These are phyloP conservation scores for Anthophora plumipes DNA, from an alignment of 2,888 invertebrate species.

Conservation along the genomic window DNA sequence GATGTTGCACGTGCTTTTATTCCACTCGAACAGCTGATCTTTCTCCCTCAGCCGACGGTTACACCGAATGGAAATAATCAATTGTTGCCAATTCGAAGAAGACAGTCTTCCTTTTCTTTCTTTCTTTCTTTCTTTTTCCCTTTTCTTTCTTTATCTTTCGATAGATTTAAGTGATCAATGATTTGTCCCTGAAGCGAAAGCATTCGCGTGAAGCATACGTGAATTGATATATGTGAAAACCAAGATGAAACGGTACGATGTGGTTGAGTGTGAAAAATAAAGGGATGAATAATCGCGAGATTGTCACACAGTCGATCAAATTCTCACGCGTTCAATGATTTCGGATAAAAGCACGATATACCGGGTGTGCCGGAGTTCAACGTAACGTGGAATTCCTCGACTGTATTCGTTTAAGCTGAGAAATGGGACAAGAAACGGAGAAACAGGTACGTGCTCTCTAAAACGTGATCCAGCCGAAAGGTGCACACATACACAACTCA, in stretches of 20 bases:
- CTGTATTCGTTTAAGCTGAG: slow-evolving; percentile 16
- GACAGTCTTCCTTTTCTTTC: no score
- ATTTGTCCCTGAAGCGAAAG: background rate
- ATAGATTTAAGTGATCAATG: background rate
- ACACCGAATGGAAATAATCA: no score
- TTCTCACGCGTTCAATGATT: slow-evolving; percentile 37
- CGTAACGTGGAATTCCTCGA: slow-evolving; percentile 34
- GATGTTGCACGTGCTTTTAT: slow-evolving; percentile 36
- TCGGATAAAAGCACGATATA: background rate
- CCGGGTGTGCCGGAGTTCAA: slow-evolving; percentile 19
- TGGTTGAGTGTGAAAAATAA: slow-evolving; percentile 24
- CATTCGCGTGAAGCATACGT: slow-evolving; percentile 6
- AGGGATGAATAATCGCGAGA: slow-evolving; percentile 31
- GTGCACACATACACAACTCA: slow-evolving; percentile 61
- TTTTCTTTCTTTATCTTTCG: background rate
- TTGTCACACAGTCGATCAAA: slow-evolving; percentile 28
- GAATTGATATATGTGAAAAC: slow-evolving; percentile 8
- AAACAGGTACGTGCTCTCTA: slow-evolving; percentile 23
- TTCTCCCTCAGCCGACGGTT: background rate
- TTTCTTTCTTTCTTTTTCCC: no score
- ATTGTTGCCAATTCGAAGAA: no score
- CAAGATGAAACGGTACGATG: slow-evolving; percentile 8
- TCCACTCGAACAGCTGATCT: slow-evolving; percentile 6
- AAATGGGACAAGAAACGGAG: slow-evolving; percentile 16
- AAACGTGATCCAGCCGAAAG: slow-evolving; percentile 39